Evolutionary conservation across 2,113 vertebrate species (phyloP).

Genomic region (Crotalus helleri): DNA sequence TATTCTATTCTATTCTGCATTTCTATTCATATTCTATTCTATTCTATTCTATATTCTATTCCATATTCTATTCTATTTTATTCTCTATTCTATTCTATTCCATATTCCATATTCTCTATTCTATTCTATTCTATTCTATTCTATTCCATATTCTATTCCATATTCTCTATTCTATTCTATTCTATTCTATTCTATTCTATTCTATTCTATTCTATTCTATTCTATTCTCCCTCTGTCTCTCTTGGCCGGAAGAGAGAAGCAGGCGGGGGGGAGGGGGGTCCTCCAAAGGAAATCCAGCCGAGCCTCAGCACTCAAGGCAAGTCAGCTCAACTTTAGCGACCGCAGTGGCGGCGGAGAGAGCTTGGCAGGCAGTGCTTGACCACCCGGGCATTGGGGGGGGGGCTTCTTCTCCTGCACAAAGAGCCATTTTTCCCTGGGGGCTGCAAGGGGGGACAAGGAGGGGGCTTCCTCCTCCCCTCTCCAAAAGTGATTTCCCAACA

Average conservation of each 20-base stretch:
- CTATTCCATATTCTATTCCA: too few relatives aligned
- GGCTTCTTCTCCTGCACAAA: not conserved
- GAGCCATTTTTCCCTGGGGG: not conserved
- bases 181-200: too few relatives aligned
- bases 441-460: not conserved
- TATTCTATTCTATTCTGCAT: too few relatives aligned
- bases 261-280: not conserved
- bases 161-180: too few relatives aligned
- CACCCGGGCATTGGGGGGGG: not conserved
- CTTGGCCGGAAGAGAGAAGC: not conserved
- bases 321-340: not conserved
- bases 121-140: too few relatives aligned
- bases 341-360: not conserved
- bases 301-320: not conserved
- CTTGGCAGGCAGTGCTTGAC: not conserved
- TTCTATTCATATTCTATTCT: too few relatives aligned
- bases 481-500: not conserved
- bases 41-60: too few relatives aligned
- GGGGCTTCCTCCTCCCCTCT: not conserved
- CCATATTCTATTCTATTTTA: too few relatives aligned
- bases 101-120: too few relatives aligned
- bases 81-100: too few relatives aligned
- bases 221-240: not conserved
- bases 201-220: too few relatives aligned
- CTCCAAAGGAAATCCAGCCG: not conserved